Evolutionary conservation across 2,888 invertebrate genomes (phyloP), one percentile per base, ranked within the genome.

Genomic region (Hololepta plana): DNA sequence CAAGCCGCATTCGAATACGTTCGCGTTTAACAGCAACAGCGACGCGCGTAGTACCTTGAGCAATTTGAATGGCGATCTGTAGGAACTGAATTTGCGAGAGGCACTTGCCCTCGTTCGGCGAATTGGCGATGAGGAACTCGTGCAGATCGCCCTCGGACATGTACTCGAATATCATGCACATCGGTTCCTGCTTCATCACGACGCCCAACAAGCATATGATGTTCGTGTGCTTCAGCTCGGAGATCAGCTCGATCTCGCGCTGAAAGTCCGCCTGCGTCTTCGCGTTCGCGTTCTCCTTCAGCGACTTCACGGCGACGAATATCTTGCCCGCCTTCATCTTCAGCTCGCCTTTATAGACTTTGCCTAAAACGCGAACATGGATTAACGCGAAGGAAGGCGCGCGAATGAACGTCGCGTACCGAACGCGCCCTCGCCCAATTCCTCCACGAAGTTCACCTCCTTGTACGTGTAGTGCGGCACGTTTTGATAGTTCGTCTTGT

Each of bases 141-240:
- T 96, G 95, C 27, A 98, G 62, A 54, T 98, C 95, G 1, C 96
- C 95, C 52, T 60, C 74, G 1, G 84, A 80, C 93, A 96, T 95
- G 49, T 87, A 91, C 53, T 98, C 96, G 56, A 96, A 96, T 12
- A 98, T 59, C 87, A 95, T 91, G 47, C 90, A 90, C 51, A 82
- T 67, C 0, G 91, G 90, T 45, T 87, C 80, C 42, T 84, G 81
- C 41, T 80, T 77, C 32, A 85, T 63, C 30, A 87, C 81, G 5
- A 91, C 88, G 1, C 93, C 95, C 31, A 96, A 64, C 38, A 96
- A 71, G 53, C 90, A 88, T 21, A 95, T 87, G 42, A 98, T 88
- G 51, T 96, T 93, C 2, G 87, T 84, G 59, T 96, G 96, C 34
- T 82, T 74, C 32, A 96, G 59, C 51, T 93, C 90, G 0, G 88